Evolutionary conservation across 2,888 invertebrate species (phyloP).

Genomic region (Napeogenes sylphis): DNA sequence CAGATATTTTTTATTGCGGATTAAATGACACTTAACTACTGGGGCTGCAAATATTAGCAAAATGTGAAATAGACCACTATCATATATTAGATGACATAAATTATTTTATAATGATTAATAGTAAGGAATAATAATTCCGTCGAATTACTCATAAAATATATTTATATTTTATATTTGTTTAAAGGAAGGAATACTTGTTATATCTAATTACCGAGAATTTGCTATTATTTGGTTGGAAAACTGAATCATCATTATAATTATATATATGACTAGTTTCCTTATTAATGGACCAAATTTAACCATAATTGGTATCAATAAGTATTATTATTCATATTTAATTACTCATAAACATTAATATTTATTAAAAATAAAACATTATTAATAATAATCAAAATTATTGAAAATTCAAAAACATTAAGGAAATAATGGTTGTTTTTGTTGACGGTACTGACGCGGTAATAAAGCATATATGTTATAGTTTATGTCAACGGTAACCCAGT

Average conservation of each 20-base stretch:
- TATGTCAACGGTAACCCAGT: constrained; percentile 41
- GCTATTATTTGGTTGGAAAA: constrained; percentile 12
- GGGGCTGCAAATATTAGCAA: too few relatives aligned
- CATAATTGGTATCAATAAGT: background rate
- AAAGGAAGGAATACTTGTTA: too few relatives aligned
- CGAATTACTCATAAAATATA: too few relatives aligned
- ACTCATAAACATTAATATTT: background rate
- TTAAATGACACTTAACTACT: background rate
- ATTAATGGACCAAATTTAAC: constrained; percentile 10
- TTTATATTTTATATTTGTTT: too few relatives aligned
- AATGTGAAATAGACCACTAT: too few relatives aligned
- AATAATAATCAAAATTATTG: background rate
- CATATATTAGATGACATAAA: too few relatives aligned
- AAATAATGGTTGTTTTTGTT: background rate
- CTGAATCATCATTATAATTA: constrained; percentile 19
- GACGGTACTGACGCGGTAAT: background rate
- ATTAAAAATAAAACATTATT: background rate
- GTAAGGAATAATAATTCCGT: too few relatives aligned
- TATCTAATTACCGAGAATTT: background rate
- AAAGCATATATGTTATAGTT: constrained; percentile 12
- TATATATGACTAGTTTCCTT: constrained; percentile 19
- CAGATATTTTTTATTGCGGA: background rate
- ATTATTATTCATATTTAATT: background rate
- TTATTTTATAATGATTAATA: too few relatives aligned
- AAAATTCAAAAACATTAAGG: background rate